Conservation (phyloP, 2,113 vertebrate species). For the Tragelaphus strepsiceros region DNA sequence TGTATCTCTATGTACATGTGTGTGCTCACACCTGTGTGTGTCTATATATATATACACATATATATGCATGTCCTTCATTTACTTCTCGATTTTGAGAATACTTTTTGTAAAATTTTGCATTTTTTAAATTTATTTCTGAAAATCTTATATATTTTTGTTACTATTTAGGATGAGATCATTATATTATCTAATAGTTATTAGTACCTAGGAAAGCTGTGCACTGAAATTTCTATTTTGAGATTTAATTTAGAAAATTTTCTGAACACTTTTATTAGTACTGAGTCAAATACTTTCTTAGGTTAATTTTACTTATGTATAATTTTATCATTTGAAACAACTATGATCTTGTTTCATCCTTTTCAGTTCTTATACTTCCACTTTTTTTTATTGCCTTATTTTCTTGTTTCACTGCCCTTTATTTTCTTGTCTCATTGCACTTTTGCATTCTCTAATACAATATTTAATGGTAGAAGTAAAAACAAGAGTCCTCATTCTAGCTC, state of each 20-base stretch:
- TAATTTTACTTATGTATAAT: not conserved
- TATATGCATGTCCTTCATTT: not conserved
- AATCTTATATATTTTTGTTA: not conserved
- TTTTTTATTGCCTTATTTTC: not conserved
- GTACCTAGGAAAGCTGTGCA: not conserved
- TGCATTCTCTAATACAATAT: not conserved
- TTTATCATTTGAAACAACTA: not conserved
- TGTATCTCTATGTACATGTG: not conserved
- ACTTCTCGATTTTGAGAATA: not conserved
- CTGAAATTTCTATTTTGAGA: not conserved
- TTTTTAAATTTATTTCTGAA: not conserved
- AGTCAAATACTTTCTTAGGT: not conserved
- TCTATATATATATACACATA: not conserved
- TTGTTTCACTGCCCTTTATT: not conserved
- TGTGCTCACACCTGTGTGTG: not conserved
- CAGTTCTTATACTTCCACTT: not conserved
- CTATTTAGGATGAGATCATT: not conserved
- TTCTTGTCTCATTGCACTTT: not conserved
- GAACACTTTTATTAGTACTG: not conserved
- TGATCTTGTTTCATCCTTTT: not conserved
- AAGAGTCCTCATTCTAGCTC: not conserved
- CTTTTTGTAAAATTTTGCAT: not conserved
- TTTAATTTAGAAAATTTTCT: not conserved
- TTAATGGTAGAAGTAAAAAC: not conserved
- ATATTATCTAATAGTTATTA: not conserved